phyloP scores from a whole-genome alignment of 2,888 invertebrate genomes.

The Eustalomyia histrio region DNA sequence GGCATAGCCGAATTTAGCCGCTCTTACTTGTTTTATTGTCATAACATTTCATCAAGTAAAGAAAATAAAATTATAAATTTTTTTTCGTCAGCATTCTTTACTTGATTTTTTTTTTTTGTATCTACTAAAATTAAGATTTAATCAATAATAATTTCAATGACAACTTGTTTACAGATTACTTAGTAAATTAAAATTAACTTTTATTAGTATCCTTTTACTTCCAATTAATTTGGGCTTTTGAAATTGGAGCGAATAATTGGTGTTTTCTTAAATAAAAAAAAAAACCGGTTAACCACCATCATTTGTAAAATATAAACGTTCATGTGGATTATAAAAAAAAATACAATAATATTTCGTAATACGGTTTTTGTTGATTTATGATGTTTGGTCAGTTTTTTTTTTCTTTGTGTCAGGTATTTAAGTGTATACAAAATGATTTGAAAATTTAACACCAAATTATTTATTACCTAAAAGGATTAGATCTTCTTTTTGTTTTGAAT shows the following conservation, averaged over 20 bases:
- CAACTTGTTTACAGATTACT: not conserved
- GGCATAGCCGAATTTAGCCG: too few relatives aligned
- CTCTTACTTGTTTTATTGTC: too few relatives aligned
- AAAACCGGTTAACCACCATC: slow-evolving; percentile 4
- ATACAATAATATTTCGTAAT: slow-evolving; percentile 8
- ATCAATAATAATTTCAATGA: not conserved
- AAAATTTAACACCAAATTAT: not conserved
- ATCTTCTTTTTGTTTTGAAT: not conserved
- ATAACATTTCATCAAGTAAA: too few relatives aligned
- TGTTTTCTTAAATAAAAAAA: not conserved
- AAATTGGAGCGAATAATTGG: slow-evolving; percentile 4
- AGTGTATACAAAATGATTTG: not conserved
- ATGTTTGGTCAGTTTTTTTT: not conserved
- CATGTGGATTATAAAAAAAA: not conserved
- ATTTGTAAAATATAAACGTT: slow-evolving; percentile 11
- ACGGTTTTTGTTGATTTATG: not conserved
- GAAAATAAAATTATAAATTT: too few relatives aligned
- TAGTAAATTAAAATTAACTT: not conserved
- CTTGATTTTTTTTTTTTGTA: not conserved
- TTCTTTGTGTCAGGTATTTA: not conserved
- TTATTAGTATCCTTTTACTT: not conserved
- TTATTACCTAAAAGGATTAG: not conserved
- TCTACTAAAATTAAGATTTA: not conserved
- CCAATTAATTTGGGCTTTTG: not conserved
- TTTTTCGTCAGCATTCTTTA: too few relatives aligned